phyloP scores from a whole-genome alignment of 2,797 vertebrate species.

The Cynodonichthys magdalenae region DNA sequence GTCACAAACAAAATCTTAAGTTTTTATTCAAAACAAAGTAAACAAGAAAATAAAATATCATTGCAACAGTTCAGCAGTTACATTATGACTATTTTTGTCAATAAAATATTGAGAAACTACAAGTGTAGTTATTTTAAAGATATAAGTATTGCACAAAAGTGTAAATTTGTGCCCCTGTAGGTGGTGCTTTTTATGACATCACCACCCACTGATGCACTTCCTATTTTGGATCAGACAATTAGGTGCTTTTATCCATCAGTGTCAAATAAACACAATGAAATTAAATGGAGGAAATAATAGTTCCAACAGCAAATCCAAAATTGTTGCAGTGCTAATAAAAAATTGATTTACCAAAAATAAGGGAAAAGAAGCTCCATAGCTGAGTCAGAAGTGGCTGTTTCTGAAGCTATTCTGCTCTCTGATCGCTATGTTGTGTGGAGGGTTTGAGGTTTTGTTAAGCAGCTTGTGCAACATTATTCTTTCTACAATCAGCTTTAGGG shows the following conservation, averaged over 20 bases:
- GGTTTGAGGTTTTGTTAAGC: conserved; percentile 4
- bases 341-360: not conserved
- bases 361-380: not conserved
- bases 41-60: no score
- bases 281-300: not conserved
- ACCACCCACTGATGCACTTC: not conserved
- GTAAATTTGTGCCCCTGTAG: not conserved
- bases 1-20: no score
- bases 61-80: no score
- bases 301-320: not conserved
- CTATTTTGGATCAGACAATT: not conserved
- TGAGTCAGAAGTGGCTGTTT: not conserved
- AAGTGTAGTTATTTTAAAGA: no score
- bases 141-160: no score
- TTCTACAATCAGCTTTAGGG: not conserved
- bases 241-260: not conserved
- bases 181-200: not conserved
- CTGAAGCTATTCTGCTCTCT: not conserved
- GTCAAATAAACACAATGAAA: not conserved
- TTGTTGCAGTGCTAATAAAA: not conserved
- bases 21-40: no score
- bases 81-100: no score
- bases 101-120: no score
- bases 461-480: conserved; percentile 10
- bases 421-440: not conserved